phyloP scores from a whole-genome alignment of 2,888 invertebrate genomes.

The Timandra comae region DNA sequence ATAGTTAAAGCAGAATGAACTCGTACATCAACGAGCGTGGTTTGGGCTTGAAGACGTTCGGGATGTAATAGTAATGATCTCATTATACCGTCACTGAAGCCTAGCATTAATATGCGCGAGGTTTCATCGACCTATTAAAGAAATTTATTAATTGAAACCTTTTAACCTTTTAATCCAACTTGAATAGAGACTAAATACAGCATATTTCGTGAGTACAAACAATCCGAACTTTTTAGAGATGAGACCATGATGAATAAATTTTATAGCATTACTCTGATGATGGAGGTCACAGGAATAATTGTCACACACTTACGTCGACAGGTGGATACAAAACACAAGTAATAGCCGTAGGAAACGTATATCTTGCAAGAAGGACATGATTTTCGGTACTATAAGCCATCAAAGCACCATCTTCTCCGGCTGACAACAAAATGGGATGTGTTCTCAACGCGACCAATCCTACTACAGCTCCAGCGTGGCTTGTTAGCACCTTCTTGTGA shows the following conservation, averaged over 20 bases:
- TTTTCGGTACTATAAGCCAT: conserved; percentile 82
- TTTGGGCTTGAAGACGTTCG: conserved; percentile 36
- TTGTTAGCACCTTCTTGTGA: conserved; percentile 74
- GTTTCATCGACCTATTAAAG: conserved; percentile 73
- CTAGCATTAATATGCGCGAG: conserved; percentile 81
- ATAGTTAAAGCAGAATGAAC: conserved; percentile 55
- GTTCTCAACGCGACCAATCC: conserved; percentile 83
- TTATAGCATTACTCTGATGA: too few relatives aligned
- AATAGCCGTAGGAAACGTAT: conserved; percentile 71
- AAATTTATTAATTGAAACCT: background rate
- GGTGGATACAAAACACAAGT: conserved; percentile 84
- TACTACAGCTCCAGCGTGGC: conserved; percentile 85
- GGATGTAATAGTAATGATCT: conserved; percentile 67
- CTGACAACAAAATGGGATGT: conserved; percentile 82
- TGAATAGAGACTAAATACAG: too few relatives aligned
- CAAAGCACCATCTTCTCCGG: conserved; percentile 84
- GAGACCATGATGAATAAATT: too few relatives aligned
- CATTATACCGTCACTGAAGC: conserved; percentile 84
- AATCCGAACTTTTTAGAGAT: too few relatives aligned
- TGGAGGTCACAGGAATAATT: too few relatives aligned
- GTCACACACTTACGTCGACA: conserved; percentile 74
- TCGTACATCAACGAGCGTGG: conserved; percentile 39
- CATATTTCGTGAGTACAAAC: too few relatives aligned
- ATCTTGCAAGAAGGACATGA: conserved; percentile 77
- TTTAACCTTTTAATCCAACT: too few relatives aligned